These are phyloP conservation scores for Elephas maximus DNA, from an alignment of 2,113 vertebrate species.

Conservation along the genomic window DNA sequence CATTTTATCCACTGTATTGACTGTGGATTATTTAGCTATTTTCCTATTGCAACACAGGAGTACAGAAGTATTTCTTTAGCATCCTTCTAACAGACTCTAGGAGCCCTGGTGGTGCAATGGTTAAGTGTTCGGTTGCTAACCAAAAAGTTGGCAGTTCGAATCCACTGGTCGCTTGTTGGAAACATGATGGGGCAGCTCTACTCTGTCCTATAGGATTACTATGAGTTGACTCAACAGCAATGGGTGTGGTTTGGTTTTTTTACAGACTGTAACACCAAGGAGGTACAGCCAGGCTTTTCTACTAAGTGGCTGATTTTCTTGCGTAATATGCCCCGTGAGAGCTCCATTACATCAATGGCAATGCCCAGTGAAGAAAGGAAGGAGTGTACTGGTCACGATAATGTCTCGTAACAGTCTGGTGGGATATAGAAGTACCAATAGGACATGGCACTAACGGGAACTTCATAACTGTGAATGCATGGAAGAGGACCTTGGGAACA, in stretches of 20 bases:
- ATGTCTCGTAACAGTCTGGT: not conserved
- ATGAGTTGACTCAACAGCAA: too few relatives aligned
- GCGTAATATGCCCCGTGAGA: not conserved
- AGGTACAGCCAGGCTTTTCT: not conserved
- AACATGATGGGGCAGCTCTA: too few relatives aligned
- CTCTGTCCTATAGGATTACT: too few relatives aligned
- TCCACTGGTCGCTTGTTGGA: too few relatives aligned
- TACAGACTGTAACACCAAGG: not conserved
- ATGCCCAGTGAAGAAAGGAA: not conserved
- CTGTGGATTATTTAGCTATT: not conserved
- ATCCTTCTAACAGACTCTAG: not conserved
- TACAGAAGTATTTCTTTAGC: not conserved
- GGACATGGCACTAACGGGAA: not conserved
- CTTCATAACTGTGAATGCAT: accelerated
- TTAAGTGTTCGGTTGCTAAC: too few relatives aligned
- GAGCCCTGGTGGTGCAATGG: too few relatives aligned
- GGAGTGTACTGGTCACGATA: not conserved
- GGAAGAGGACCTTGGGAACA: not conserved
- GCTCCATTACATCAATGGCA: not conserved
- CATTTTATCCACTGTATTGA: not conserved
- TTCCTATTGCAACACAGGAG: not conserved
- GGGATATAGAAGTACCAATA: accelerated
- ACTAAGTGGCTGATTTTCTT: not conserved
- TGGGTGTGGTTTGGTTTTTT: too few relatives aligned
- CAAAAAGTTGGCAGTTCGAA: too few relatives aligned